These are phyloP conservation scores for Megalops atlanticus DNA, from an alignment of 2,113 vertebrate species.

Conservation along the genomic window DNA sequence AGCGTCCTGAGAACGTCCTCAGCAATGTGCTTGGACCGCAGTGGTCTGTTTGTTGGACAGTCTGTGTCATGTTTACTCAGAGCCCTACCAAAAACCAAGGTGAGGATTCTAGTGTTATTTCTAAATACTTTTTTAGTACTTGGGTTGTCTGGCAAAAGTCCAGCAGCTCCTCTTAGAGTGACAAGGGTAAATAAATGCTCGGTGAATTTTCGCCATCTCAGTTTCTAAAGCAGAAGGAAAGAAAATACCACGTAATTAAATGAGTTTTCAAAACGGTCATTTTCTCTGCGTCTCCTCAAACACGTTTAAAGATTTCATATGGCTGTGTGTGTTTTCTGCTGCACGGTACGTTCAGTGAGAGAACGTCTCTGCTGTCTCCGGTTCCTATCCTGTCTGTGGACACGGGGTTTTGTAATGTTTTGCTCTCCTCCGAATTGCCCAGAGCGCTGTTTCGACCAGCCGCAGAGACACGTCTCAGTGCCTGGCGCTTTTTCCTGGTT, in stretches of 20 bases:
- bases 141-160: slow-evolving; percentile 2
- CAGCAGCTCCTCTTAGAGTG: slow-evolving; percentile 1
- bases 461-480: neutral
- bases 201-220: slow-evolving; percentile 22
- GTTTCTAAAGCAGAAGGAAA: slow-evolving; percentile 24
- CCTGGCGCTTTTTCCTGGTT: neutral
- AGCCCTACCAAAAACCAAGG: neutral
- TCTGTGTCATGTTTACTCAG: neutral
- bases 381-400: neutral
- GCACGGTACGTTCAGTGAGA: neutral
- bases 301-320: neutral
- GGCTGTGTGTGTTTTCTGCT: neutral
- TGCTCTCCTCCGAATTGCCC: neutral
- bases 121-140: neutral
- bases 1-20: neutral
- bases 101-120: neutral
- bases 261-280: neutral
- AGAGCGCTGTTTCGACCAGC: neutral
- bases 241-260: neutral
- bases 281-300: neutral
- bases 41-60: neutral
- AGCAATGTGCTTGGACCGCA: slow-evolving; percentile 4
- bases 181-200: slow-evolving; percentile 35
- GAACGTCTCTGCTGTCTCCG: neutral
- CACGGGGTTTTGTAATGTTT: neutral